Evolutionary conservation across 1,140 invertebrate species (phyloP).

Genomic region (Lineus longissimus): DNA sequence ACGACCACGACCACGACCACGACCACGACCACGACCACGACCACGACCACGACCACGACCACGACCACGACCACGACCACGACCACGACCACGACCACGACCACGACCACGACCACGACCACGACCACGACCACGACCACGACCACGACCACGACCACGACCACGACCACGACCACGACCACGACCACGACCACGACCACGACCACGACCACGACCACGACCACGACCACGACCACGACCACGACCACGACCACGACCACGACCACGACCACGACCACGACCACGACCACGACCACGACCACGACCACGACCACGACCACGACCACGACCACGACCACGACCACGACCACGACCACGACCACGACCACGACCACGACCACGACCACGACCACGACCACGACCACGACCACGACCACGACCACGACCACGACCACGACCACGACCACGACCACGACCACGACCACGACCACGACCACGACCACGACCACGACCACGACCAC

Average conservation of each 20-base stretch:
- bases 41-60: neutral
- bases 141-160: slow-evolving; percentile 43
- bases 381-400: no score
- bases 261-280: neutral
- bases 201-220: slow-evolving; percentile 81
- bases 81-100: neutral
- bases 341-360: neutral
- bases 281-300: neutral
- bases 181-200: slow-evolving; percentile 47
- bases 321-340: neutral
- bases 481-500: no score
- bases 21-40: neutral
- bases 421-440: no score
- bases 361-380: neutral
- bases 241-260: neutral
- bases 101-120: neutral
- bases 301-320: neutral
- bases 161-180: slow-evolving; percentile 48
- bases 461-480: no score
- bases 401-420: no score
- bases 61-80: neutral
- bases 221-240: neutral
- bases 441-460: no score
- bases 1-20: neutral
- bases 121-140: slow-evolving; percentile 43